A percentile compares a stretch with the other conserved stretches of the same genome.
These are phyloP conservation scores for Pocillopora verrucosa DNA, from an alignment of 64 coral and sea anemone genomes.

Conservation along the genomic window DNA sequence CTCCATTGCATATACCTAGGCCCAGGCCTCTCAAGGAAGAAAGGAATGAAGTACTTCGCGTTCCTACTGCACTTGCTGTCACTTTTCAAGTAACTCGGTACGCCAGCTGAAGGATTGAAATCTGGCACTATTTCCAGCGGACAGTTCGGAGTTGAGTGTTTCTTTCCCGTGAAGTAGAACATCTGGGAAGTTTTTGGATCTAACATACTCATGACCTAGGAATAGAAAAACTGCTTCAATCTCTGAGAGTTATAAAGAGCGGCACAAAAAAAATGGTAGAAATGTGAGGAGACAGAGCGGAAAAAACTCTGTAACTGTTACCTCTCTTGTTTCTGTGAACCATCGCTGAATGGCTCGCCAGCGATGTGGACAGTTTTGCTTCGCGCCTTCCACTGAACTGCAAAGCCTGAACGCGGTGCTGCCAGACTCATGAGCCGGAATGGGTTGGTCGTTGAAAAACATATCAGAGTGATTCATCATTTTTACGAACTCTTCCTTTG, in stretches of 20 bases:
- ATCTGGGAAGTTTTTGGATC: conserved; percentile 63
- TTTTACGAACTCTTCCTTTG: conserved; percentile 49
- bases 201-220: conserved; percentile 66
- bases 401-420: conserved; percentile 66
- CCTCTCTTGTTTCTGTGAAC: conserved; percentile 68
- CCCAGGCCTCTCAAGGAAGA: conserved; percentile 68
- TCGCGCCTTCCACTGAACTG: conserved; percentile 52
- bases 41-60: conserved; percentile 54
- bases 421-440: conserved; percentile 68
- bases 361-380: conserved; percentile 49
- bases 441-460: conserved; percentile 57
- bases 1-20: conserved; percentile 61
- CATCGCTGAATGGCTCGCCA: conserved; percentile 68
- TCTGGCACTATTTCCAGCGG: conserved; percentile 57
- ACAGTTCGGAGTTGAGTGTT: conserved; percentile 55
- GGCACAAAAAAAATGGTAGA: too few species aligned
- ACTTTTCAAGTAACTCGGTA: conserved; percentile 45
- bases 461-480: conserved; percentile 63
- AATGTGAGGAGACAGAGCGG: too few species aligned
- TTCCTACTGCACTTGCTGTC: conserved; percentile 30
- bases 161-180: conserved; percentile 69
- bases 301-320: background rate
- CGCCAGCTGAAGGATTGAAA: conserved; percentile 61
- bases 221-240: background rate
- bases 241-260: background rate